Conservation (phyloP, 2,797 vertebrate species). For the Gymnoscopelus braueri region DNA sequence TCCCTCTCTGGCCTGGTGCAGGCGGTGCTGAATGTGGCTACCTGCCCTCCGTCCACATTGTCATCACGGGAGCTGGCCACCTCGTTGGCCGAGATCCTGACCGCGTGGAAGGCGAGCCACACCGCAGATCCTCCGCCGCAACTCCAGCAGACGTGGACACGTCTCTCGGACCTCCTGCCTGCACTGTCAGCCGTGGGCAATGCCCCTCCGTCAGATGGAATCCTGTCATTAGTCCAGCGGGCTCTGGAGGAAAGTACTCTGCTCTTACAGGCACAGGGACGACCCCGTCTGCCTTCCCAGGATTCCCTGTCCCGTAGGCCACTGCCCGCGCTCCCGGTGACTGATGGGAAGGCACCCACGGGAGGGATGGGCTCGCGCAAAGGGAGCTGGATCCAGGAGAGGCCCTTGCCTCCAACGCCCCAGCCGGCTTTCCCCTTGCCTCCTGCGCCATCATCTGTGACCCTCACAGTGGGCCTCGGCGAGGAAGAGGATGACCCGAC, state of each 20-base stretch:
- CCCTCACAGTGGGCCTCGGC: constrained; percentile 60
- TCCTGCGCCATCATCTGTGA: constrained; percentile 64
- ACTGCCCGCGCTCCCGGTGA: constrained; percentile 86
- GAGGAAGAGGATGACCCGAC: constrained; percentile 79
- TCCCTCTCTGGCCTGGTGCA: constrained; percentile 78
- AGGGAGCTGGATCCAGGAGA: constrained; percentile 92
- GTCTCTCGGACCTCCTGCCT: constrained; percentile 80
- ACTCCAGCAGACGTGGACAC: constrained; percentile 80
- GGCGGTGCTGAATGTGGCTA: constrained; percentile 63
- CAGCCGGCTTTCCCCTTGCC: constrained; percentile 77
- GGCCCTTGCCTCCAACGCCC: constrained; percentile 90
- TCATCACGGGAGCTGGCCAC: constrained; percentile 79
- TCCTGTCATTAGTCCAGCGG: constrained; percentile 75
- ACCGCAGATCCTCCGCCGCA: constrained; percentile 73
- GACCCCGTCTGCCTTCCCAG: constrained; percentile 88
- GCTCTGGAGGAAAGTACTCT: constrained; percentile 82
- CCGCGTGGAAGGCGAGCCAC: constrained; percentile 81
- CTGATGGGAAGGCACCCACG: constrained; percentile 73
- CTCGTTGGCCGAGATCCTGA: constrained; percentile 81
- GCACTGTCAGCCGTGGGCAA: constrained; percentile 70
- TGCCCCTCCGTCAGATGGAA: constrained; percentile 75
- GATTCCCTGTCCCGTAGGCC: constrained; percentile 91
- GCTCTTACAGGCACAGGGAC: constrained; percentile 80
- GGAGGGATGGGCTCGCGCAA: constrained; percentile 87
- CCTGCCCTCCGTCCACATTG: constrained; percentile 56